Evolutionary conservation across 2,113 vertebrate genomes (phyloP).

Genomic region (Brienomyrus brachyistius): DNA sequence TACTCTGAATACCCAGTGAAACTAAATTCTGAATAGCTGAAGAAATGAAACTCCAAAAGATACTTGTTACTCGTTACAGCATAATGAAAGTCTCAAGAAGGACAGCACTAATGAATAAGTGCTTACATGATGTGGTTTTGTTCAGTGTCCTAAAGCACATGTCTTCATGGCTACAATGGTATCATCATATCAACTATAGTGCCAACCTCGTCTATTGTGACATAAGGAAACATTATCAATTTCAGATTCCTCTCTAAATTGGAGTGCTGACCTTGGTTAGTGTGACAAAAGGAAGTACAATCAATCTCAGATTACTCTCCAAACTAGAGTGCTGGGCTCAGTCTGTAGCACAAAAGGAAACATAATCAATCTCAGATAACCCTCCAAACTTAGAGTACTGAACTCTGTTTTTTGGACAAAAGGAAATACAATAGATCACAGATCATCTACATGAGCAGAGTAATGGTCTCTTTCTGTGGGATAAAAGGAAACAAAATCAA

Average conservation of each 20-base stretch:
- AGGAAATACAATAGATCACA: not conserved
- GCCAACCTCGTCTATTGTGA: not conserved
- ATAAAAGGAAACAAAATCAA: slow-evolving; percentile 5
- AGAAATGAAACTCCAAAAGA: not conserved
- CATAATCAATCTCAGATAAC: slow-evolving; percentile 6
- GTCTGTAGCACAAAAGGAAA: not conserved
- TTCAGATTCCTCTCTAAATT: not conserved
- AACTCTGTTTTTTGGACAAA: not conserved
- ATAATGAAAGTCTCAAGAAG: not conserved
- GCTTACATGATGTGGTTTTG: not conserved
- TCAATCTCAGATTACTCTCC: not conserved
- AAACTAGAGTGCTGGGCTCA: not conserved
- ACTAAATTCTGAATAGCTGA: not conserved
- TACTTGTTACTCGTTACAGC: not conserved
- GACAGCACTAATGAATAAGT: not conserved
- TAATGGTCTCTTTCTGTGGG: not conserved
- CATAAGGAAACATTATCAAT: not conserved
- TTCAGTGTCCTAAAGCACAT: not conserved
- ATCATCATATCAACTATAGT: not conserved
- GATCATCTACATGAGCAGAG: not conserved
- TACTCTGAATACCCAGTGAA: not conserved
- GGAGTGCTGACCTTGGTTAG: not conserved
- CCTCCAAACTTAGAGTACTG: not conserved
- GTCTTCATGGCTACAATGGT: not conserved
- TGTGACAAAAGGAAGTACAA: slow-evolving; percentile 3